These are phyloP conservation scores for Blastomussa wellsi DNA, from an alignment of 92 coral and sea anemone genomes.

Conservation along the genomic window DNA sequence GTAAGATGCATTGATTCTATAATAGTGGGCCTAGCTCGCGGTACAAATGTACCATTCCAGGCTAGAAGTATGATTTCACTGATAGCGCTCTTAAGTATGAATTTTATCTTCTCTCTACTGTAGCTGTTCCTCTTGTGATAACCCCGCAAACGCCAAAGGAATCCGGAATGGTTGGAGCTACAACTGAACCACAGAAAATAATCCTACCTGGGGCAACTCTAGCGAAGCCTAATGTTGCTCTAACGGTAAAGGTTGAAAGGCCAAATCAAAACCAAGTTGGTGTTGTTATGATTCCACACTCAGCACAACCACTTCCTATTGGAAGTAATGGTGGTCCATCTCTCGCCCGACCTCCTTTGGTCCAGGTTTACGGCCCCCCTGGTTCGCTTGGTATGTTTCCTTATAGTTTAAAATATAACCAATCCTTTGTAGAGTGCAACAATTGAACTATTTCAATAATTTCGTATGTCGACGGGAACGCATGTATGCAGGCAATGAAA, in stretches of 20 bases:
- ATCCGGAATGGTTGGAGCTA: constrained; percentile 2
- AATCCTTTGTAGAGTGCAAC: too few relatives aligned
- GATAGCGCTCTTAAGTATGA: not conserved
- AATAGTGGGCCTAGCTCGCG: too few relatives aligned
- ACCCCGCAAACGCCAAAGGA: constrained; percentile 21
- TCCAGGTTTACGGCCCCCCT: not conserved
- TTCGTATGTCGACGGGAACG: not conserved
- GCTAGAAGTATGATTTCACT: not conserved
- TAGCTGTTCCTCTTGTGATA: constrained; percentile 19
- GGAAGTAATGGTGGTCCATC: not conserved
- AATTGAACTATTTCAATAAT: too few relatives aligned
- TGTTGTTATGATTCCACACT: constrained; percentile 9
- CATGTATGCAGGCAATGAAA: not conserved
- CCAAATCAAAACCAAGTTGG: constrained; percentile 19
- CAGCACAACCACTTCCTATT: not conserved
- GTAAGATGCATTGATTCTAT: not conserved
- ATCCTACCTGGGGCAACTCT: not conserved
- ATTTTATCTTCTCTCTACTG: not conserved
- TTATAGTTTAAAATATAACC: not conserved
- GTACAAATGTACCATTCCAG: too few relatives aligned
- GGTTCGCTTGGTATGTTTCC: not conserved
- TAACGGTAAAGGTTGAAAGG: not conserved
- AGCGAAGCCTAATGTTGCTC: constrained; percentile 6
- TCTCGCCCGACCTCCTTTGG: not conserved
- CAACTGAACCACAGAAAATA: not conserved